These are phyloP conservation scores for Myocastor coypus DNA, from an alignment of 2,113 vertebrate species.

Conservation along the genomic window DNA sequence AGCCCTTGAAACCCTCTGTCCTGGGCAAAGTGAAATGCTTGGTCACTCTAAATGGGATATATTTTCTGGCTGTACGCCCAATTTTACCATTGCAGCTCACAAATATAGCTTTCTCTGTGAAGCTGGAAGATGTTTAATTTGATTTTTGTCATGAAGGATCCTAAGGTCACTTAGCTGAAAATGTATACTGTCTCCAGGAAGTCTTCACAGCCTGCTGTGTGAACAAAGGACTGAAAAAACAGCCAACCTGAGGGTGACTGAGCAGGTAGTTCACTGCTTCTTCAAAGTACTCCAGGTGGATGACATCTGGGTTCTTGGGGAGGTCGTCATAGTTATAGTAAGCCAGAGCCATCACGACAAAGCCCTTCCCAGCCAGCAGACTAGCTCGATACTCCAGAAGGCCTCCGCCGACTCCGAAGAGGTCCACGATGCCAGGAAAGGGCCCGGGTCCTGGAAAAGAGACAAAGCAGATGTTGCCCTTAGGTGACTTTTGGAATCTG, in stretches of 20 bases:
- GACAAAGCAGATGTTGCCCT: slow-evolving; percentile 11
- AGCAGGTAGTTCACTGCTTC: slow-evolving; percentile 89
- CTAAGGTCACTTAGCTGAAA: not conserved
- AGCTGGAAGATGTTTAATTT: not conserved
- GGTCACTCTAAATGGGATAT: not conserved
- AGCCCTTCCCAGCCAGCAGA: slow-evolving; percentile 90
- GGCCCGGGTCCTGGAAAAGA: slow-evolving; percentile 85
- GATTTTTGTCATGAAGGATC: not conserved
- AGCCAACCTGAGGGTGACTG: slow-evolving; percentile 79
- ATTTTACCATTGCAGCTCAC: no score
- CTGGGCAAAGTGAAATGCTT: not conserved
- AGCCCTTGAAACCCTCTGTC: not conserved
- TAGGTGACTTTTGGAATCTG: not conserved
- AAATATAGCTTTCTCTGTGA: not conserved
- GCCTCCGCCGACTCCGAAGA: slow-evolving; percentile 88
- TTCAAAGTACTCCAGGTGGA: slow-evolving; percentile 94
- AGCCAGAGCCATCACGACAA: slow-evolving; percentile 90
- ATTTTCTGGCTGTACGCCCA: no score
- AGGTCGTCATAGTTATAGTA: slow-evolving; percentile 88
- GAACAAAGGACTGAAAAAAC: not conserved
- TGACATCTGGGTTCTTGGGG: slow-evolving; percentile 82
- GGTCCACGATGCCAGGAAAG: slow-evolving; percentile 91
- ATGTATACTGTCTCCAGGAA: not conserved
- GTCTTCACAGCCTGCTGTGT: not conserved
- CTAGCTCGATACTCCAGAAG: slow-evolving; percentile 90